phyloP scores from a whole-genome alignment of 2,888 invertebrate genomes.

The Agonopterix subpropinquella region DNA sequence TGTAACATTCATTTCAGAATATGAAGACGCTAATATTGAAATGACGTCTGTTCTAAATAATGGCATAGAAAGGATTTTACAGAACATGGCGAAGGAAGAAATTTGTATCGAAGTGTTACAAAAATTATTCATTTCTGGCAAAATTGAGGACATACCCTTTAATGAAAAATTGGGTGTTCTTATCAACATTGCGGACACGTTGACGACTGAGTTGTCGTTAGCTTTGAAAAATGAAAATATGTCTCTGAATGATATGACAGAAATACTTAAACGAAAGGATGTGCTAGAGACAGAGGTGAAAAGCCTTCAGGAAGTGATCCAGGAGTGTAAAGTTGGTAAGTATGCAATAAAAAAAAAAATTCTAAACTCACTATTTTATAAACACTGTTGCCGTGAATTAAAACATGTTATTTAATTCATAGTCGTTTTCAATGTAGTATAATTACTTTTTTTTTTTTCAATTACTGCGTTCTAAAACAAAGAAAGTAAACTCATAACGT shows the following conservation, averaged over 20 bases:
- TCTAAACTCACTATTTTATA: background rate
- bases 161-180: conserved; percentile 24
- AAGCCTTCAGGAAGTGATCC: conserved; percentile 23
- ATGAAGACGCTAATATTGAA: conserved; percentile 18
- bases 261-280: conserved; percentile 31
- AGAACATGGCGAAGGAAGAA: conserved; percentile 21
- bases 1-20: conserved; percentile 21
- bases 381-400: too few relatives aligned
- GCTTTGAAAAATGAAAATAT: conserved; percentile 25
- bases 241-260: conserved; percentile 21
- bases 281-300: conserved; percentile 27
- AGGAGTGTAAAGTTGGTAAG: conserved; percentile 36
- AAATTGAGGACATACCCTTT: conserved; percentile 8
- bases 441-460: too few relatives aligned
- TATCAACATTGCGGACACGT: conserved; percentile 25
- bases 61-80: conserved; percentile 25
- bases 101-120: conserved; percentile 20
- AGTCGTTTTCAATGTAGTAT: too few relatives aligned
- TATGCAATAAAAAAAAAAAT: background rate
- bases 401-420: too few relatives aligned
- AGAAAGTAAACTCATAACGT: too few relatives aligned
- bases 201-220: conserved; percentile 25
- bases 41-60: conserved; percentile 19
- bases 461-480: too few relatives aligned
- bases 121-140: conserved; percentile 16